phyloP scores from a whole-genome alignment of 2,888 invertebrate genomes.

The Torymus tubicola region DNA sequence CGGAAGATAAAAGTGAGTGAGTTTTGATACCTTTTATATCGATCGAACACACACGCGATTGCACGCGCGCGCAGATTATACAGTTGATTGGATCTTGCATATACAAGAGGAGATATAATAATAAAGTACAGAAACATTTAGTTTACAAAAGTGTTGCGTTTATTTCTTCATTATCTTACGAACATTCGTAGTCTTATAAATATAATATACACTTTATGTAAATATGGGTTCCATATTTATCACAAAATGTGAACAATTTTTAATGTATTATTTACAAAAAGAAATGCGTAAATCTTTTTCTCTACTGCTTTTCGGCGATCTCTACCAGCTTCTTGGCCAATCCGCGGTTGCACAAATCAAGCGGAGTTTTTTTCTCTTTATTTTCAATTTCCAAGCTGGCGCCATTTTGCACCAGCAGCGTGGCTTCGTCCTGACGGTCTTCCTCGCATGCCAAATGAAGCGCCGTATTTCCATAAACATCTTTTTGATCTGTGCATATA shows the following conservation, averaged over 20 bases:
- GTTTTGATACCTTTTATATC: constrained; percentile 75
- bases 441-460: constrained; percentile 92
- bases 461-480: constrained; percentile 86
- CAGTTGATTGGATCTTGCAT: constrained; percentile 66
- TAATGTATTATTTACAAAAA: constrained; percentile 12
- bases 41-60: constrained; percentile 64
- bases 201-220: background rate
- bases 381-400: constrained; percentile 81
- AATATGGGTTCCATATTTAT: background rate
- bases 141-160: constrained; percentile 56
- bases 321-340: constrained; percentile 52
- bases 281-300: too few species aligned
- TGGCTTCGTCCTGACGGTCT: constrained; percentile 83
- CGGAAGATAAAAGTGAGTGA: constrained; percentile 43
- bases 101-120: constrained; percentile 67
- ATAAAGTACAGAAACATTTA: constrained; percentile 65
- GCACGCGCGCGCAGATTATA: constrained; percentile 60
- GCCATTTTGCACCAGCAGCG: constrained; percentile 82
- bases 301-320: constrained; percentile 21
- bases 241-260: background rate
- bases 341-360: constrained; percentile 77
- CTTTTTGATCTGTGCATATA: constrained; percentile 77
- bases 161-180: constrained; percentile 17
- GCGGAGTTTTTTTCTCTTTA: constrained; percentile 82
- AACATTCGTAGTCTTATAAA: constrained; percentile 3